phyloP scores from a whole-genome alignment of 2,113 vertebrate species.

The Machaerirhynchus nigripectus region DNA sequence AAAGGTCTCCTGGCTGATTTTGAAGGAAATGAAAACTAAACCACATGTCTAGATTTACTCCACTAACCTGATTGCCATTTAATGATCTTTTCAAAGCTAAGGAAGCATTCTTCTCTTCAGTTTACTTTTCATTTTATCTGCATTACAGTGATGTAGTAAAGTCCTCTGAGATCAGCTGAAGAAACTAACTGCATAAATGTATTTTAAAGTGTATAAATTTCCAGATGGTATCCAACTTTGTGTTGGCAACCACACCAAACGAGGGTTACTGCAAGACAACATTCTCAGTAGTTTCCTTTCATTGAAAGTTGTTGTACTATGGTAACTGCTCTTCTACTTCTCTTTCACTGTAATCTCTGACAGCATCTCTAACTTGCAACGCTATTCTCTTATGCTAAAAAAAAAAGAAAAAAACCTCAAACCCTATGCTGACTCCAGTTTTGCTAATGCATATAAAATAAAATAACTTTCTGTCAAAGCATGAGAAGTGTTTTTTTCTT shows the following conservation, averaged over 20 bases:
- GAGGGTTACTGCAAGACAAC: neutral
- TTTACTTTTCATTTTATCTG: neutral
- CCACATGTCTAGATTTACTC: neutral
- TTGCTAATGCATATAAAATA: neutral
- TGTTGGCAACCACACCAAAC: neutral
- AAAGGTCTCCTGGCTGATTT: neutral
- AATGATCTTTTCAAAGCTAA: neutral
- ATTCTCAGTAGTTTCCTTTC: neutral
- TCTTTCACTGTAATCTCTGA: neutral
- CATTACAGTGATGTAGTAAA: neutral
- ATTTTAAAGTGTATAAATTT: slow-evolving; percentile 37
- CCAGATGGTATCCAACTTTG: neutral
- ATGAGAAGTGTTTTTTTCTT: neutral
- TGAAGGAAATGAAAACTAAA: neutral
- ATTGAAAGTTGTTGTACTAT: neutral
- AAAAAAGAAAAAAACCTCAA: neutral
- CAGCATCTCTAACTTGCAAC: neutral
- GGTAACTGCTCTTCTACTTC: neutral
- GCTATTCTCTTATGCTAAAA: neutral
- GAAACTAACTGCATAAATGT: neutral
- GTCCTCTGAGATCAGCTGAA: neutral
- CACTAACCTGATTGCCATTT: neutral
- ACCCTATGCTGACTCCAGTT: neutral
- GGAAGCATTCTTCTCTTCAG: neutral
- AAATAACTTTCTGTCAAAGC: slow-evolving; percentile 11